Base-by-base conservation (phyloP, 2,888 invertebrate genomes). In the Pseudococcus viburni region DNA sequence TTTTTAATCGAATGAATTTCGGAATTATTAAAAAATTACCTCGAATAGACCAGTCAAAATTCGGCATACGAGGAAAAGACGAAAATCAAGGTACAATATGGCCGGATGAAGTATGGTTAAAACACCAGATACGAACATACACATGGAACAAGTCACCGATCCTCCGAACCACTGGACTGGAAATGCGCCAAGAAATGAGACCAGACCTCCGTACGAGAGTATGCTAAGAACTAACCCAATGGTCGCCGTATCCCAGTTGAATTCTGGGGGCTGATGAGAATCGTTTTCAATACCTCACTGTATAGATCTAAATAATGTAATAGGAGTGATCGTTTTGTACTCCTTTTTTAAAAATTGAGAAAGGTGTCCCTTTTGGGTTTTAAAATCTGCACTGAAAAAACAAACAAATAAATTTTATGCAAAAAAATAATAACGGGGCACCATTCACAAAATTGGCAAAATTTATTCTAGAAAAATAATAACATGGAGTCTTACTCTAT, bases 31-130 rank as follows among this genome's bases (percentile, higher is more conserved):
- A 51, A 51, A 51, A 19, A 59, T 59, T 9, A 59, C 59, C 59
- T 73, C 68, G 15, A 73, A 73, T 33, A 73, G 0, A 15, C 68
- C 68, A 15, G 68, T 73, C 26, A 73, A 2, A 12, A 73, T 15
- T 4, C 68, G 68, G 5, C 26, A 12, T 0, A 15, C 68, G 0
- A 73, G 15, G 15, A 73, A 73, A 0, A 33, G 6, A 3, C 15
- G 33, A 17, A 73, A 73, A 33, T 73, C 68, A 2, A 73, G 3
- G 33, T 73, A 73, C 68, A 73, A 73, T 15, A 33, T 33, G 12
- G 68, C 68, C 9, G 68, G 68, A 73, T 73, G 68, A 26, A 73
- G 68, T 12, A 73, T 33, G 68, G 68, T 73, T 12, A 73, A 12
- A 15, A 73, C 26, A n/a, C 68, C 68, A 6, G 68, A 11, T 1